Conservation (phyloP, 2,888 invertebrate genomes). For the Dorcus hopei region DNA sequence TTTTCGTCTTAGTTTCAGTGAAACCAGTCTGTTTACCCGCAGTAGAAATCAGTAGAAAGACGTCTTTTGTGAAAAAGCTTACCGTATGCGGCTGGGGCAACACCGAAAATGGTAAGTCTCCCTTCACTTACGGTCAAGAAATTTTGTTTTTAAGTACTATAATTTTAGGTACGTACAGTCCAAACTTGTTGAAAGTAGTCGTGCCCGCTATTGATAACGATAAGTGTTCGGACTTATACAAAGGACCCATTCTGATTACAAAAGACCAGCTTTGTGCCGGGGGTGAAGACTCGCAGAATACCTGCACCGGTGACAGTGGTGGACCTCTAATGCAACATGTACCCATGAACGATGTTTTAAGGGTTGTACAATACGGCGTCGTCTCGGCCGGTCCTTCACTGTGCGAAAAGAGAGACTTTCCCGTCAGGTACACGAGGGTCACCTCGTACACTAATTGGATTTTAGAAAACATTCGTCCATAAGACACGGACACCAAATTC, state of each 20-base stretch:
- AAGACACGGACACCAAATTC: slow-evolving; percentile 11
- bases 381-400: slow-evolving; percentile 50
- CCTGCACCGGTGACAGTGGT: slow-evolving; percentile 67
- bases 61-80: background rate
- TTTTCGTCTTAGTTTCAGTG: slow-evolving; percentile 22
- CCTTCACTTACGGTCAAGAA: background rate
- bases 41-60: background rate
- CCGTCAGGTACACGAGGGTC: slow-evolving; percentile 66
- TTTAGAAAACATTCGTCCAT: slow-evolving; percentile 48
- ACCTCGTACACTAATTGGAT: slow-evolving; percentile 64
- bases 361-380: slow-evolving; percentile 55
- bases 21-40: slow-evolving; percentile 52
- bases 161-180: slow-evolving; percentile 35
- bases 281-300: slow-evolving; percentile 57
- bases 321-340: slow-evolving; percentile 54
- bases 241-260: slow-evolving; percentile 27
- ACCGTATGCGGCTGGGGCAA: slow-evolving; percentile 62
- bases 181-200: slow-evolving; percentile 47
- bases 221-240: slow-evolving; percentile 38
- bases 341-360: slow-evolving; percentile 17
- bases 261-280: slow-evolving; percentile 62
- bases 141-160: no score
- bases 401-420: slow-evolving; percentile 55
- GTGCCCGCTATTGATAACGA: slow-evolving; percentile 44
- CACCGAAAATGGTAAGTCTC: slow-evolving; percentile 10